phyloP scores from a whole-genome alignment of 2,113 vertebrate genomes.

The Rhadina sibilatrix region DNA sequence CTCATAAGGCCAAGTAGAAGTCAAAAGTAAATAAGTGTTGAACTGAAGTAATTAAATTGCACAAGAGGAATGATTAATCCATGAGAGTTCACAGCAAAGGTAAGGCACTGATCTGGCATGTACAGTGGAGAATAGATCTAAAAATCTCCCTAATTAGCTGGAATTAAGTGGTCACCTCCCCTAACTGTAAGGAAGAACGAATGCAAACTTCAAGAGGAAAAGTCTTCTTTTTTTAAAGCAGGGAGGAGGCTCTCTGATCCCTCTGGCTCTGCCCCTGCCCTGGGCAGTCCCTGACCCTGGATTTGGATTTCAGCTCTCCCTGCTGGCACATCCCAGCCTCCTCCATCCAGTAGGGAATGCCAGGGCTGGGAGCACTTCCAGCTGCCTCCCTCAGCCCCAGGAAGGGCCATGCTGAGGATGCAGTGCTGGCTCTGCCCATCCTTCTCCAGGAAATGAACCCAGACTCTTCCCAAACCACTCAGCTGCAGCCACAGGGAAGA shows the following conservation, averaged over 20 bases:
- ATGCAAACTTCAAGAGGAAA: background rate
- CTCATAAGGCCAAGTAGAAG: slow-evolving; percentile 47
- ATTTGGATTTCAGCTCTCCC: background rate
- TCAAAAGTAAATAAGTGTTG: slow-evolving; percentile 59
- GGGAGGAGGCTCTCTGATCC: fast-evolving
- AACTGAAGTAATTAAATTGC: slow-evolving; percentile 24
- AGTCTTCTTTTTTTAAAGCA: background rate
- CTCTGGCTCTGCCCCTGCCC: background rate
- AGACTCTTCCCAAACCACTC: background rate
- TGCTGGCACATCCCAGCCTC: background rate
- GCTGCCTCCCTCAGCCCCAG: background rate
- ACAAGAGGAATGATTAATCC: slow-evolving; percentile 27
- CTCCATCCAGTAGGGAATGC: background rate
- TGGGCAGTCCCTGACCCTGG: fast-evolving
- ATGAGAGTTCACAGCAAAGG: slow-evolving; percentile 10
- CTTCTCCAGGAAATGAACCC: background rate
- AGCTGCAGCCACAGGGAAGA: background rate
- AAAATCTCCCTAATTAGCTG: background rate
- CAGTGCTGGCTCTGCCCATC: background rate
- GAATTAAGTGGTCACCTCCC: slow-evolving; percentile 24
- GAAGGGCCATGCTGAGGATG: background rate
- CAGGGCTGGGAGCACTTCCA: background rate
- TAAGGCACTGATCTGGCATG: background rate
- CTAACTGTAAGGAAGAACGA: background rate
- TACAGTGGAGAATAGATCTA: slow-evolving; percentile 22